These are phyloP conservation scores for Zaprionus vittiger DNA, from an alignment of 1,140 invertebrate genomes.

Conservation along the genomic window DNA sequence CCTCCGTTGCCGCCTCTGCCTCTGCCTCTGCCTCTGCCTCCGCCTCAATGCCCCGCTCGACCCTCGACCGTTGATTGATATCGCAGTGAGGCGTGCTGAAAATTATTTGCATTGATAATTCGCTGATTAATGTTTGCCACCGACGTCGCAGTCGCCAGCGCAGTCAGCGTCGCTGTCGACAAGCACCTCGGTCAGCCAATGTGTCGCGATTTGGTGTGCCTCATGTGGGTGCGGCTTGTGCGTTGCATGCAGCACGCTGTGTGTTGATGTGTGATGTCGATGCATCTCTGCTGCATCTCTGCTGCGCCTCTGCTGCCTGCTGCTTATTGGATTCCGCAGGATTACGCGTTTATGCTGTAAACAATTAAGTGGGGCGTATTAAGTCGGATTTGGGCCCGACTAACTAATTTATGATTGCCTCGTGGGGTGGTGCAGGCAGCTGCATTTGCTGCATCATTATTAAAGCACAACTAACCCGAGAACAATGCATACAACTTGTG, in stretches of 20 bases:
- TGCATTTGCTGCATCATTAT: not conserved
- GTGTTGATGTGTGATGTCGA: constrained; percentile 72
- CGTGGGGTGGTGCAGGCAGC: not conserved
- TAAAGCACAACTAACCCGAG: not conserved
- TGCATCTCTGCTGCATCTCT: constrained; percentile 42
- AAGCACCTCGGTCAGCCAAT: constrained; percentile 37
- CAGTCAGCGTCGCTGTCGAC: constrained; percentile 9
- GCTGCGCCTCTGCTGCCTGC: constrained; percentile 49
- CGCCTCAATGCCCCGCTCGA: not conserved
- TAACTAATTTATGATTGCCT: constrained; percentile 68
- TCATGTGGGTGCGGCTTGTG: constrained; percentile 24
- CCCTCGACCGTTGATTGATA: constrained; percentile 70
- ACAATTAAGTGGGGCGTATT: constrained; percentile 80
- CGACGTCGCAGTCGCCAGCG: constrained; percentile 32
- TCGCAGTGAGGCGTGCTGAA: constrained; percentile 81
- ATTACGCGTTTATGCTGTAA: constrained; percentile 82
- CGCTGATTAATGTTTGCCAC: constrained; percentile 82
- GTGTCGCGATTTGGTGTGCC: constrained; percentile 71
- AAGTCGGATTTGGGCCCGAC: constrained; percentile 73
- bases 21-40: not conserved
- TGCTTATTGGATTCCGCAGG: constrained; percentile 78
- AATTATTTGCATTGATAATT: constrained; percentile 83
- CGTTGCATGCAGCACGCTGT: constrained; percentile 38
- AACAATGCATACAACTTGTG: not conserved
- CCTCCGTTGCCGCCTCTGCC: not conserved